Base-by-base conservation (phyloP, 2,888 invertebrate genomes). In the Lathronympha strigana region DNA sequence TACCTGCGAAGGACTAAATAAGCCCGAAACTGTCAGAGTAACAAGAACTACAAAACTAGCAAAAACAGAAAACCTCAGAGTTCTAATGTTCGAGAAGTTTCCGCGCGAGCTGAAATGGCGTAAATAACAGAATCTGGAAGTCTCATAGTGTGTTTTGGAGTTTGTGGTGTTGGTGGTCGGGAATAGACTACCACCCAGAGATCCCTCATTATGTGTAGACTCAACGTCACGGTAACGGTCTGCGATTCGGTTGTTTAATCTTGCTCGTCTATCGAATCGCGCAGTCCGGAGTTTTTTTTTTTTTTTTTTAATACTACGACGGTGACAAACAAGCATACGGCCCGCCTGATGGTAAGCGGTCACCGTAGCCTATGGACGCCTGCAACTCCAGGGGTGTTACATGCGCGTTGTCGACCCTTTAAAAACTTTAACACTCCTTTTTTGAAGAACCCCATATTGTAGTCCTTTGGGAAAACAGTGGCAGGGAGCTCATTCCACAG, bases 1-100 rank as follows among this genome's bases (percentile, higher is more conserved):
- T 50, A 55, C 49, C 49, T 49, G 17, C 28, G 23, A 47, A 51
- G 63, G 51, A 38, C 63, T 58, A 64, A 64, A 64, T 58, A 58
- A 64, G 58, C 58, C 58, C 40, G 31, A 64, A 64, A 64, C 63
- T 58, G 63, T 64, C 63, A 51, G 51, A 51, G 49, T 40, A 57
- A 57, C 57, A 63, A 61, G 50, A 61, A 63, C 55, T 63, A 58
- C 63, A 28, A 58, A 64, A 64, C 63, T 64, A 64, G 36, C 63
- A 57, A 63, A 63, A 64, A 57, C 43, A 8, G 50, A 58, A 64
- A 64, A 64, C 63, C 63, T 64, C 63, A 63, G 63, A 57, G 57
- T 57, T 31, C 58, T 64, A 64, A 64, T 64, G 58, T 64, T n/a
- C 31, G 23, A 13, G 25, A 58, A 33, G 50, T 64, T 63, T 13